Base-by-base conservation (phyloP, 2,888 invertebrate species). In the Nemoura dubitans region DNA sequence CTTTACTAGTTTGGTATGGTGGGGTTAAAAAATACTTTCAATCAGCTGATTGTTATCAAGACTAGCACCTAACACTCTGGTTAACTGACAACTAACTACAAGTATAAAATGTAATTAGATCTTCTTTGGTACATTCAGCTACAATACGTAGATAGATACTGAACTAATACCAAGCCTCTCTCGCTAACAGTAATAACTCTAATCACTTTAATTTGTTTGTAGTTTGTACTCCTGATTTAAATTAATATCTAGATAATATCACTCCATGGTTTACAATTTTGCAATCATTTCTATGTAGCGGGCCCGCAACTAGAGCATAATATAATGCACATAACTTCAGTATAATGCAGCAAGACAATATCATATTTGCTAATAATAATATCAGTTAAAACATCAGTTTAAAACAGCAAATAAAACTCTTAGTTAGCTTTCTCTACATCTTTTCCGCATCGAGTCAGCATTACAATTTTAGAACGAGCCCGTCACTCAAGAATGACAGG, bases 401-500 rank as follows among this genome's bases (percentile, higher is more conserved):
- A n/a, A 59, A 21, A 21, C 2, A 59, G 59, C 59, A 59, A 59
- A 59, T 36, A 59, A 59, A 59, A 59, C 59, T 59, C 14, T 10
- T 7, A 16, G 21, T 10, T 2, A 59, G 14, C 59, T 59, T 21
- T 59, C 59, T 59, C 59, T 59, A 21, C 2, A 10, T 10, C 6
- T 59, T 59, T 3, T 14, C 10, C 10, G 59, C 36, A 36, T 36
- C 59, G 10, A n/a, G n/a, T n/a, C n/a, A n/a, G n/a, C n/a, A n/a
- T n/a, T n/a, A n/a, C 14, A 59, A 10, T 6, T 36, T 36, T 36
- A 36, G 36, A 10, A 36, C 59, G 0, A 85, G 30, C 16, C 14
- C 16, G 25, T 26, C 27, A 87, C 78, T 88, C 88, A 25, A 88
- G 42, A 29, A 88, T 43, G 7, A 87, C 86, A 27, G 86, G 87